Base-by-base conservation (phyloP, 2,888 invertebrate species). In the Parasteatoda lunata region DNA sequence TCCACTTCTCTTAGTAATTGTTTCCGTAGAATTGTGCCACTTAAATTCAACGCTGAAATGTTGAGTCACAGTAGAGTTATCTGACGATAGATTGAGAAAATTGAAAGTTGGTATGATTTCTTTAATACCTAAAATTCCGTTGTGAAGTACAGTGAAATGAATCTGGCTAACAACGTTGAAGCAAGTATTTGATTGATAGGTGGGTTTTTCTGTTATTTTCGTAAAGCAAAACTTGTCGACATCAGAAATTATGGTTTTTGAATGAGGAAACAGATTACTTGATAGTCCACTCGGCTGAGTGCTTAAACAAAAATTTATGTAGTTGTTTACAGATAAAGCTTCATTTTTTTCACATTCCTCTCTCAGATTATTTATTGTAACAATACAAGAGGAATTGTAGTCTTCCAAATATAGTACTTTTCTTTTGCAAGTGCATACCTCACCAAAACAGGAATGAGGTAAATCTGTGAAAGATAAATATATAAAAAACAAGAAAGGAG, bases 1-100 rank as follows among this genome's bases (percentile, higher is more conserved):
- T 3, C 96, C 96, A 92, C 96, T 96, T 77, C 96, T 96, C 78
- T 90, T 90, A 68, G 92, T 91, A 59, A 89, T 82, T 48, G 75
- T 30, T 45, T 79, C 66, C 11, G 77, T 69, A 8, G 30, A 11
- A 66, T 80, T 84, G 11, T 51, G 68, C 88, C 86, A 89, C 11
- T 73, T 47, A 64, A 83, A 89, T 47, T 30, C 66, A 15, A 85
- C 75, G n/a, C 15, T 70, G 30, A 82, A 88, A 54, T 71, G 52
- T 51, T 88, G 88, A 6, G 11, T 9, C 59, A 88, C 30, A 4
- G 47, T 65, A n/a, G 9, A 11, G 30, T 49, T 52, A 8, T 52
- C n/a, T 85, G 30, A 76, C 5, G 91, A 90, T n/a, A 93, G 89
- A 84, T 93, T 91, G 15, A 90, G 90, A 45, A 93, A 90, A 30